Conservation (phyloP, 2,113 vertebrate genomes). For the Sorex fumeus region DNA sequence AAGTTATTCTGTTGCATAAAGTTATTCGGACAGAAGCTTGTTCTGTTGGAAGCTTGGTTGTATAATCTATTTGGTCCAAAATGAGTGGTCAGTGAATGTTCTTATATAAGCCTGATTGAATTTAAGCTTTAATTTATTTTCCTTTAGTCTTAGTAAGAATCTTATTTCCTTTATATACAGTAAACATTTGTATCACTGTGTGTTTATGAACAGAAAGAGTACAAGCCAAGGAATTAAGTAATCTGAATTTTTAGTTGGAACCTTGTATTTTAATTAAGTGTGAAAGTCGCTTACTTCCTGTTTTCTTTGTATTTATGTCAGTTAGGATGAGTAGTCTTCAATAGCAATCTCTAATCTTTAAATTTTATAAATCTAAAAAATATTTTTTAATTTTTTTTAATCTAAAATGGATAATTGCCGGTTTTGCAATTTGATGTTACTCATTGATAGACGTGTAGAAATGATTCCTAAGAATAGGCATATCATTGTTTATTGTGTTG, state of each 20-base stretch:
- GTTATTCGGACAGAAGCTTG: neutral
- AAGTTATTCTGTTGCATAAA: neutral
- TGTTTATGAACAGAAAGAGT: neutral
- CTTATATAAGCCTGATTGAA: slow-evolving; percentile 41
- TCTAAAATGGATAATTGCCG: neutral
- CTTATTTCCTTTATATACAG: slow-evolving; percentile 34
- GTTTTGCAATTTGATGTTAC: slow-evolving; percentile 19
- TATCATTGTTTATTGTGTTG: neutral
- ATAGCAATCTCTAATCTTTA: neutral
- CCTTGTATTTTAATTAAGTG: neutral
- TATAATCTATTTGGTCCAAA: slow-evolving; percentile 2
- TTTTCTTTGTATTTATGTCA: neutral
- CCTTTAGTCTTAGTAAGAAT: neutral
- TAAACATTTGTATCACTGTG: neutral
- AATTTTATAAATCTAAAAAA: slow-evolving; percentile 28
- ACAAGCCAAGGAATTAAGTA: slow-evolving; percentile 9
- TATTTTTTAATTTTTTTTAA: neutral
- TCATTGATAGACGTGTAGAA: neutral
- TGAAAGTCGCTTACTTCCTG: neutral
- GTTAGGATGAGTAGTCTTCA: neutral
- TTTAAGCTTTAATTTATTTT: slow-evolving; percentile 62
- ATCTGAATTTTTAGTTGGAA: slow-evolving; percentile 39
- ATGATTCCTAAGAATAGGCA: neutral
- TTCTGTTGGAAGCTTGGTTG: slow-evolving; percentile 3
- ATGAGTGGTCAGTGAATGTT: slow-evolving; percentile 46